phyloP scores from a whole-genome alignment of 2,888 invertebrate genomes.

The Eupithecia subfuscata region DNA sequence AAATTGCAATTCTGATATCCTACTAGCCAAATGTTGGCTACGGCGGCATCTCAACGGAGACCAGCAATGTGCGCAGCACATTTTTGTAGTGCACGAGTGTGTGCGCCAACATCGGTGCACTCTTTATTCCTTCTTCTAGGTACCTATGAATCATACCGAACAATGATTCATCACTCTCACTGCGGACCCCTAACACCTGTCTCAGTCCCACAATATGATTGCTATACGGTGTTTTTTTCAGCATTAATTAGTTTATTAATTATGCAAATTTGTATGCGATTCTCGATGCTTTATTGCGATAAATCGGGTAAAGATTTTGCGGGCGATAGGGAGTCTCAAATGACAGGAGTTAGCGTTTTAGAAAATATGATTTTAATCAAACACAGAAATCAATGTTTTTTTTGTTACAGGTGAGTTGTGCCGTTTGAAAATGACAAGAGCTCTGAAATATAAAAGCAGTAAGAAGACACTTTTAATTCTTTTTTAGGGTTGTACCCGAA shows the following conservation, averaged over 20 bases:
- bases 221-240: slow-evolving; percentile 63
- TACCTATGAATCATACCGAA: neutral
- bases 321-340: slow-evolving; percentile 38
- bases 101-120: no score
- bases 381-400: neutral
- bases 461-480: neutral
- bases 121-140: no score
- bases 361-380: neutral
- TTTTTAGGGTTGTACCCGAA: neutral
- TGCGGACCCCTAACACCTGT: slow-evolving; percentile 36
- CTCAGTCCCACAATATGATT: slow-evolving; percentile 68
- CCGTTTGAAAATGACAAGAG: neutral
- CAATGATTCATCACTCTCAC: neutral
- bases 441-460: neutral
- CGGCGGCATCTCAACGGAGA: no score
- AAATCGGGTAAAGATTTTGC: slow-evolving; percentile 72
- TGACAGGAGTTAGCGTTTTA: slow-evolving; percentile 44
- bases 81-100: no score
- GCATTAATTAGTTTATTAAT: slow-evolving; percentile 80
- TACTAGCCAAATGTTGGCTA: no score
- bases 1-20: no score
- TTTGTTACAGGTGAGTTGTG: neutral
- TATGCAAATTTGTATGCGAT: slow-evolving; percentile 80
- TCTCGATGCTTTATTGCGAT: slow-evolving; percentile 75
- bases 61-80: no score